phyloP scores from a whole-genome alignment of 64 coral and sea anemone genomes.

The Porites australiensis region DNA sequence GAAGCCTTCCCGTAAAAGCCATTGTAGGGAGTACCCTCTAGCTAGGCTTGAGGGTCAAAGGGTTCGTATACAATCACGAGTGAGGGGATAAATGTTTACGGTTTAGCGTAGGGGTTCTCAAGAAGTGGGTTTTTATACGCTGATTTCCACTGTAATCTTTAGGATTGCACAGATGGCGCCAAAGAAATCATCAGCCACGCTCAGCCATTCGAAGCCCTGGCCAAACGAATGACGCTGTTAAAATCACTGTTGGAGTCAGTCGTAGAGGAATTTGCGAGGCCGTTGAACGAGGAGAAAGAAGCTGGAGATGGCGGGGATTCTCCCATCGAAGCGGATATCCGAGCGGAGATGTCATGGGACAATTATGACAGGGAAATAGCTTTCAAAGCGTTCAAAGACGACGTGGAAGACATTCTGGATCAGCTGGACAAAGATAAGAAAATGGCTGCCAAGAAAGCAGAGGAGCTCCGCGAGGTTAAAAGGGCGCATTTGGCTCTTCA shows the following conservation, averaged over 20 bases:
- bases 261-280: constrained; percentile 2
- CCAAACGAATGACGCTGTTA: constrained; percentile 12
- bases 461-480: constrained; percentile 11
- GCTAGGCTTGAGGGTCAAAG: too few relatives aligned
- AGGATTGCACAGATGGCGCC: constrained; percentile 7
- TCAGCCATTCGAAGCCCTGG: not conserved
- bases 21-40: too few relatives aligned
- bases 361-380: constrained; percentile 50
- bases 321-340: not conserved
- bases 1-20: too few relatives aligned
- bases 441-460: not conserved
- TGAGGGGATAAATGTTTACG: too few relatives aligned
- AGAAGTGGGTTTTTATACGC: not conserved
- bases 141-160: not conserved
- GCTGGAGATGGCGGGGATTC: not conserved
- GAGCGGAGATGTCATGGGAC: constrained; percentile 61
- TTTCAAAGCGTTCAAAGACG: constrained; percentile 32
- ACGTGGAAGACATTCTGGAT: constrained; percentile 42
- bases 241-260: constrained; percentile 43
- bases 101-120: too few relatives aligned
- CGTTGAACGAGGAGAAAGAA: constrained; percentile 17
- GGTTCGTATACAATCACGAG: too few relatives aligned
- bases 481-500: constrained; percentile 24
- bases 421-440: constrained; percentile 32
- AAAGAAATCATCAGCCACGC: constrained; percentile 27